Evolutionary conservation across 1,140 invertebrate genomes (phyloP), one percentile per base, ranked within the genome.

Genomic region (Adoxophyes honmai): DNA sequence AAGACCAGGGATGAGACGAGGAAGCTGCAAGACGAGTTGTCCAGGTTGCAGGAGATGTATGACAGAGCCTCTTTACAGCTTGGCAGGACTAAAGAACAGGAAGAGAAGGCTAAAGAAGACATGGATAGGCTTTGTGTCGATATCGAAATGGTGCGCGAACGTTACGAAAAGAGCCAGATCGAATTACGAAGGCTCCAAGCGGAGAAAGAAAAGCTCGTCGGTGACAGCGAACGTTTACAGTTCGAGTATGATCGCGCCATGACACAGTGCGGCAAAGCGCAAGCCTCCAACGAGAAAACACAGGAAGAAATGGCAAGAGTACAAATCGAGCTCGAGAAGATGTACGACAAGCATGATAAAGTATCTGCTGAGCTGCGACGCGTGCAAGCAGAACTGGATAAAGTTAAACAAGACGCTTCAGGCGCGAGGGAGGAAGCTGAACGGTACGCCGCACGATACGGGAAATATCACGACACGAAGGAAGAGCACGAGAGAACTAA

Each of bases 51-150:
- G 78, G 96, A 98, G 85, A 92, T 96, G 86, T 96, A 96, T 78
- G 96, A 98, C 69, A 90, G 96, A 36, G 93, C 95, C 0, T 92
- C 94, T 5, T 88, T 97, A 35, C 96, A 98, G 75, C 88, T 98
- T 0, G 93, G 93, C 52, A 91, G 96, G 68, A 93, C 95, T 15
- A 96, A 97, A 79, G 97, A 98, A 78, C 92, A 94, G 67, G 97
- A 98, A 89, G 96, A 98, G 64, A 97, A 98, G 78, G 93, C 95
- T 7, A 96, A 97, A 78, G 95, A 96, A 73, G 96, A 97, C 66
- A 90, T 97, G 59, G 96, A 97, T 70, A 91, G 95, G 67, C 75
- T 95, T 53, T 89, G 91, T 60, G 92, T 96, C 39, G 95, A 96
- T 72, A 83, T 96, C 1, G 94, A 96, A 79, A 95, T 98, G 91